Evolutionary conservation across 2,797 vertebrate species (phyloP), one percentile per base, ranked within the genome.

Genomic region (Decapterus maruadsi): DNA sequence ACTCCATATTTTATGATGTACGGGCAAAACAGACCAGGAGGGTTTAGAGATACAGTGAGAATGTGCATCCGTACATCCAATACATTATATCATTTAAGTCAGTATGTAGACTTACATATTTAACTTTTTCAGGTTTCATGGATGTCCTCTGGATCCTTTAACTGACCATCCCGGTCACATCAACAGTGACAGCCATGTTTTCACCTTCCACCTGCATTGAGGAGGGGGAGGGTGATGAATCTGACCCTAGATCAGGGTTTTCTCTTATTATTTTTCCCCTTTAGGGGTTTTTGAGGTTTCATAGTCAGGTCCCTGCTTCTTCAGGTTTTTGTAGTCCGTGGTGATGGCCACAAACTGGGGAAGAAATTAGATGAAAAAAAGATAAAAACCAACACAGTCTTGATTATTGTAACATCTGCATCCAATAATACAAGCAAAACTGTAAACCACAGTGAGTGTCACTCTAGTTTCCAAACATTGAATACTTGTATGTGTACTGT

Each of bases 221-320:
- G 34, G 11, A 29, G 17, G 0, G 16, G 19, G 34, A 12, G 0
- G 1, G 58, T 40, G 14, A 10, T 42, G 43, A 72, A 77, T 66
- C 3, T 68, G 46, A 80, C 6, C 60, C 67, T 36, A 68, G 45
- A 67, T 77, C 45, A 65, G 57, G 34, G 26, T 57, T 20, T 59
- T 72, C 26, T 50, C 8, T 20, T 7, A n/a, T 20, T 7, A n/a
- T 26, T 26, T 61, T 46, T 62, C 17, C 38, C 51, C n/a, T 58
- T n/a, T 54, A 26, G 7, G 51, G 31, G 31, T 26, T 72, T 60
- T 13, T 31, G 11, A n/a, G 72, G 76, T 85, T 96, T 93, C 98
- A 93, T 96, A 98, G 48, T 97, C 94, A 1, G 96, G 96, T 20
- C 96, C 94, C 0, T 97, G 95, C 82, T 97, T 97, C 95, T 97